Conservation (phyloP, 2,797 vertebrate species). For the Trichosurus vulpecula region DNA sequence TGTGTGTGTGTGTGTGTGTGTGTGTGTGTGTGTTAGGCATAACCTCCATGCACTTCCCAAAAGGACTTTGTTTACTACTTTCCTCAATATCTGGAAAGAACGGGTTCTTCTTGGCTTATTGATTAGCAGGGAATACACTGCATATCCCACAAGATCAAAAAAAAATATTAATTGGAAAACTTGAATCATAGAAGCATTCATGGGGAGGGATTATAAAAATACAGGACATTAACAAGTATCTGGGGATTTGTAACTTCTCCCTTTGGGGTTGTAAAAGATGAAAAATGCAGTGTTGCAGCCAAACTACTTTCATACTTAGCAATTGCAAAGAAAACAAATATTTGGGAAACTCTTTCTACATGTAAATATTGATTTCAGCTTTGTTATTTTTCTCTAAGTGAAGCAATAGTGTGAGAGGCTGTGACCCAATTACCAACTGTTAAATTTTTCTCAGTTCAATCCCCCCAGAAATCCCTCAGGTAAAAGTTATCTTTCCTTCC, state of each 20-base stretch:
- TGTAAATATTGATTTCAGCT: constrained; percentile 64
- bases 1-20: neutral
- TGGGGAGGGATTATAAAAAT: neutral
- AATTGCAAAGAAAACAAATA: constrained; percentile 61
- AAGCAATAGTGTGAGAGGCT: constrained; percentile 52
- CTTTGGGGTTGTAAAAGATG: constrained; percentile 42
- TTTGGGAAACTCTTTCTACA: constrained; percentile 49
- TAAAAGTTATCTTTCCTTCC: constrained; percentile 46
- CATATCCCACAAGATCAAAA: neutral
- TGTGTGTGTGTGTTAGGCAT: neutral
- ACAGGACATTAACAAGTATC: constrained; percentile 38
- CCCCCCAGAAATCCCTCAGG: constrained; percentile 46
- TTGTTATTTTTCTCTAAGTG: constrained; percentile 62
- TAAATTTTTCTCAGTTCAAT: constrained; percentile 18
- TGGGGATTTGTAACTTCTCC: constrained; percentile 40
- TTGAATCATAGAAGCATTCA: neutral
- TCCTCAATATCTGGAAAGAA: neutral
- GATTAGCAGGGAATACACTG: neutral
- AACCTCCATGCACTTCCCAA: neutral
- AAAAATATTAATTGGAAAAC: neutral
- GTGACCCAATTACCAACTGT: constrained; percentile 28
- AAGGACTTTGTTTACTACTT: neutral
- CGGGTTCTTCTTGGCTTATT: neutral
- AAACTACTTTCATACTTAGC: constrained; percentile 30
- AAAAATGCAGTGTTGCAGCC: constrained; percentile 56